Base-by-base conservation (phyloP, 2,888 invertebrate species). In the Hylaea fasciaria region DNA sequence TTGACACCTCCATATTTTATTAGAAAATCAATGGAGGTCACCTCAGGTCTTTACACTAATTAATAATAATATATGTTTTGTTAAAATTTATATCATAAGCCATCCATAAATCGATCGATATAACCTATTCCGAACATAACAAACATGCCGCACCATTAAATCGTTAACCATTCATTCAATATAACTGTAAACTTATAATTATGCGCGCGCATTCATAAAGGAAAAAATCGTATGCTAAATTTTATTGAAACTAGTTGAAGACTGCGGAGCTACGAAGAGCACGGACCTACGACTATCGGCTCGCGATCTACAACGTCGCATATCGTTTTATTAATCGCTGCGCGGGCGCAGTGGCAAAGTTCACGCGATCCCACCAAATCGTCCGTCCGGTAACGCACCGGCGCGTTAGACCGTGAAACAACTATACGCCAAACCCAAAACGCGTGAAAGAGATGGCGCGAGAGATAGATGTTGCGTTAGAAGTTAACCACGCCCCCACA, bases 401-500 rank as follows among this genome's bases (percentile, higher is more conserved):
- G 74, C 76, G 75, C 76, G 76, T 86, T 87, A 87, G 85, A 86
- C 81, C 86, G 47, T 32, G 80, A 81, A 83, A 88, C 52, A 63
- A 71, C 10, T 43, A 60, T 63, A 83, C 66, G 39, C 14, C 7
- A 5, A 5, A 2, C 0, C 0, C 0, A 0, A 0, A 5, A 35
- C 13, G 77, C 8, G 71, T 7, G 72, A 86, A 65, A 65, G 81
- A 80, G 91, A 88, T 68, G 75, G 82, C 71, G 69, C 56, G 69
- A 84, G 68, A 75, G 80, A 85, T 87, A 87, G 87, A 88, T 75
- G 89, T 88, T 91, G 86, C 90, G 91, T 90, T 91, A 91, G 91
- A 90, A 82, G 77, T 73, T 83, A 73, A 81, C 90, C 90, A 85
- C 91, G 90, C 91, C 91, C 82, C 72, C 77, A 72, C 72, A 71